Evolutionary conservation across 2,888 invertebrate species (phyloP).

Genomic region (Ceramica pisi): DNA sequence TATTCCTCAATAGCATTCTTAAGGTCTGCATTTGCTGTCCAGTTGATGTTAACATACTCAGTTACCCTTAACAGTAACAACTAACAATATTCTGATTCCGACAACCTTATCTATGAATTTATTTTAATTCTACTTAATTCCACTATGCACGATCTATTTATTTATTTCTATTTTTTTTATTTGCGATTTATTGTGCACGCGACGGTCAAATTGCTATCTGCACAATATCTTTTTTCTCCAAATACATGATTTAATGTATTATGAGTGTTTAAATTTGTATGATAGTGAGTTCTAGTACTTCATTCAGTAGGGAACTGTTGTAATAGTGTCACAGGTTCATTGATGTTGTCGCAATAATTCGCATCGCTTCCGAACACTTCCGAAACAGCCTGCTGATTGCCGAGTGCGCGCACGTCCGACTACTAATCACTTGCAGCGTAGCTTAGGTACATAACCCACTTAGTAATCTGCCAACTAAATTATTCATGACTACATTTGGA

Average conservation of each 20-base stretch:
- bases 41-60: neutral
- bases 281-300: neutral
- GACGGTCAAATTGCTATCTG: neutral
- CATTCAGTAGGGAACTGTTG: neutral
- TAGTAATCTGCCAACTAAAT: conserved; percentile 10
- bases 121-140: neutral
- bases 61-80: too few relatives aligned
- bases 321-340: neutral
- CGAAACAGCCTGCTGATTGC: neutral
- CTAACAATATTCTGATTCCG: neutral
- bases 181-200: neutral
- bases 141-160: too few relatives aligned
- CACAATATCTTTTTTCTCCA: neutral
- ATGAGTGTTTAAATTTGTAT: neutral
- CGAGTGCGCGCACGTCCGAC: conserved; percentile 3
- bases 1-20: neutral
- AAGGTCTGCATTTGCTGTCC: neutral
- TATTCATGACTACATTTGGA: conserved; percentile 29
- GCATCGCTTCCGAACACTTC: conserved; percentile 2
- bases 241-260: neutral
- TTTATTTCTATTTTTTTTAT: too few relatives aligned
- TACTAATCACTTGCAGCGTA: neutral
- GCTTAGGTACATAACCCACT: conserved; percentile 2
- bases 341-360: neutral
- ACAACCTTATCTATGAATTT: neutral